Percentiles rank a stretch among this genome's conserved stretches.
phyloP scores from a whole-genome alignment of 2,797 vertebrate genomes.

The Tokudaia muenninki region DNA sequence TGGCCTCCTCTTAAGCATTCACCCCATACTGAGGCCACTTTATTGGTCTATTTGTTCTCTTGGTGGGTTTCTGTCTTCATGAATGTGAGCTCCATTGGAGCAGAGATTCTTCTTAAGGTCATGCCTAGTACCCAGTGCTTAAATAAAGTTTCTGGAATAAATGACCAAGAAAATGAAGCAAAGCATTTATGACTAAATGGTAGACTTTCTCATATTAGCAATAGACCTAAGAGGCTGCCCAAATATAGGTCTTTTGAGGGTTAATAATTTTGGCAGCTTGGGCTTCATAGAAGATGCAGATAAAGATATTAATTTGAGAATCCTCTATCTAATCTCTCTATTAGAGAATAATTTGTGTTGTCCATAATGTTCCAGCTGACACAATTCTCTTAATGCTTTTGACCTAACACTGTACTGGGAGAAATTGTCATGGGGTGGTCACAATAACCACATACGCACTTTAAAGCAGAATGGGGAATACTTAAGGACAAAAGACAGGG shows the following conservation, averaged over 20 bases:
- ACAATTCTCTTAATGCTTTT: background rate
- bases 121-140: background rate
- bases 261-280: background rate
- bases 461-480: background rate
- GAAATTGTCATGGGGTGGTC: background rate
- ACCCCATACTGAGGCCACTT: background rate
- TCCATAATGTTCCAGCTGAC: background rate
- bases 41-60: background rate
- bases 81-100: background rate
- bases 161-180: background rate
- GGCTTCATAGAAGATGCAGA: background rate
- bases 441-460: too few species aligned
- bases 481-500: background rate
- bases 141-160: constrained; percentile 37
- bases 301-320: background rate
- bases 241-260: background rate
- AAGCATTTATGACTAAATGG: background rate
- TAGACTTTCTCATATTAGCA: background rate
- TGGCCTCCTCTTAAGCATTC: background rate
- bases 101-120: background rate
- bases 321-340: background rate
- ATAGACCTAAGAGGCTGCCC: background rate
- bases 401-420: background rate
- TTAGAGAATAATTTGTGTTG: background rate
- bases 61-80: background rate